Evolutionary conservation across 1,140 invertebrate species (phyloP), one percentile per base, ranked within the genome.

Genomic region (Achatina immaculata): DNA sequence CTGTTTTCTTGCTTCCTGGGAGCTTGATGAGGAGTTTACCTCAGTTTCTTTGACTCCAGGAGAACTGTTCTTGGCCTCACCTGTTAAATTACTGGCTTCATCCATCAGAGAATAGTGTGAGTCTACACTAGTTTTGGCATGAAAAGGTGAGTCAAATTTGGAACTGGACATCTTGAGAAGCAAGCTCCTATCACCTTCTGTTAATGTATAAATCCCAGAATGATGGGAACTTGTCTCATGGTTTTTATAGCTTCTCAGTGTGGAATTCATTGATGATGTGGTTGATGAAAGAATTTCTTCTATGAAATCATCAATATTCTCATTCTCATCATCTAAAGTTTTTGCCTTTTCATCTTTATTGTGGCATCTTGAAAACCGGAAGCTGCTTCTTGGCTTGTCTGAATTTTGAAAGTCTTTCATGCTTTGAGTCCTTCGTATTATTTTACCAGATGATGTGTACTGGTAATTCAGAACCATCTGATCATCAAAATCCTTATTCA

Each of bases 231-330:
- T 3, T 58, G 31, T 85, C 9, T 80, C 58, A 31, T 84, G 83
- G 45, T 73, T 77, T 48, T 79, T 83, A 4, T 74, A 42, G 16
- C 83, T 85, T 72, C 78, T 85, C 1, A 85, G 55, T 11, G 85
- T 84, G 2, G 82, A 86, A 11, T 66, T 71, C 31, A 81, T 80
- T 36, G 82, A 79, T 2, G 83, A 82, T 24, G 82, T 84, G 34
- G 78, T 81, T 0, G 88, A 87, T 58, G 86, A 85, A n/a, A 90
- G 83, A 71, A 90, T 90, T 76, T 90, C 90, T 58, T 90, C 87
- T 69, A 90, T 88, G n/a, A 85, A 88, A 36, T 88, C 83, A 66
- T 89, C 83, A 45, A 89, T 85, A 55, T 88, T 85, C 34, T 89
- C 86, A 62, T 86, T 81, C 31, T 84, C 81, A n/a, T 83, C 58